Evolutionary conservation across 2,888 invertebrate genomes (phyloP).

Genomic region (Pterobdella sp.): DNA sequence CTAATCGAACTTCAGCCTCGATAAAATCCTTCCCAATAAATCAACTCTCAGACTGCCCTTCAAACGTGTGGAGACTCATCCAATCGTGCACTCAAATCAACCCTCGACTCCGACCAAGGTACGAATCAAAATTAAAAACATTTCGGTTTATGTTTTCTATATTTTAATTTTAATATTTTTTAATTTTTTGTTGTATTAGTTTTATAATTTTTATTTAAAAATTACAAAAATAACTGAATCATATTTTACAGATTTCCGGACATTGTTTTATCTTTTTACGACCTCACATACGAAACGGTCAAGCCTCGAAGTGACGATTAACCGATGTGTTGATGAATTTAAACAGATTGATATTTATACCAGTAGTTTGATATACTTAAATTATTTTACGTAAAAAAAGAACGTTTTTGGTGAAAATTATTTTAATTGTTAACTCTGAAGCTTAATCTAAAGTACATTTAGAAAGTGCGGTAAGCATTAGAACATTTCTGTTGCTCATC

Average conservation of each 20-base stretch:
- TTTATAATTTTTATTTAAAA: background rate
- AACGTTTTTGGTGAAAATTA: background rate
- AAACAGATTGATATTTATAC: constrained; percentile 5
- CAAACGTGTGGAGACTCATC: constrained; percentile 25
- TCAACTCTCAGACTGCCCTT: constrained; percentile 26
- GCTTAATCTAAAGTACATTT: too few species aligned
- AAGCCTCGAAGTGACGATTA: background rate
- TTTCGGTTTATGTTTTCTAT: background rate
- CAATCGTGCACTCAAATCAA: constrained; percentile 40
- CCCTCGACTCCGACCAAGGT: constrained; percentile 51
- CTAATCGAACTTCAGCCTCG: constrained; percentile 39
- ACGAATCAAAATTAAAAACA: too few species aligned
- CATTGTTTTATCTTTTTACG: constrained; percentile 21
- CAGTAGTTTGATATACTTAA: background rate
- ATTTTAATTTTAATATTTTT: background rate
- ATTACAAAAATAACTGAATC: too few species aligned
- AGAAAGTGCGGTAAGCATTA: too few species aligned
- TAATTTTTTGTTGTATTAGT: background rate
- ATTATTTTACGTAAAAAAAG: background rate
- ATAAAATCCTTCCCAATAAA: background rate
- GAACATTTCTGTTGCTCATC: too few species aligned
- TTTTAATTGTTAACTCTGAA: background rate
- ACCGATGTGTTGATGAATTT: background rate
- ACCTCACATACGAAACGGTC: constrained; percentile 28
- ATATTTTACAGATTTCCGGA: constrained; percentile 17